Evolutionary conservation across 2,888 invertebrate genomes (phyloP).

Genomic region (Diarsia rubi): DNA sequence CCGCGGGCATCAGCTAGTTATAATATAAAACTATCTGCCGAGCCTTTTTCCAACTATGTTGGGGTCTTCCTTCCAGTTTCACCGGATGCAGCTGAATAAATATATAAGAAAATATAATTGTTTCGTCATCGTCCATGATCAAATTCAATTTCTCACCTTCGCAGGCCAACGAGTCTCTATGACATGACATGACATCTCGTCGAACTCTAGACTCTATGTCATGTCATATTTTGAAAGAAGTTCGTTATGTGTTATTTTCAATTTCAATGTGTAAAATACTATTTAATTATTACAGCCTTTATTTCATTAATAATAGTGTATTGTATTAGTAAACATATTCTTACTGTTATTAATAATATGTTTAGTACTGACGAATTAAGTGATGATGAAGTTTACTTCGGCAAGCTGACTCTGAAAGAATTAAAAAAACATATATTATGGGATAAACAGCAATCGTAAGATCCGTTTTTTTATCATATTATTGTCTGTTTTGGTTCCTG

Average conservation of each 20-base stretch:
- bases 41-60: too few species aligned
- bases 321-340: slow-evolving; percentile 53
- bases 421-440: slow-evolving; percentile 74
- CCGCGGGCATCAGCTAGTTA: too few species aligned
- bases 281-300: slow-evolving; percentile 56
- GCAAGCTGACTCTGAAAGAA: slow-evolving; percentile 80
- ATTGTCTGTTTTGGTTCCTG: neutral
- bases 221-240: slow-evolving; percentile 55
- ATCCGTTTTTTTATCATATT: slow-evolving; percentile 20
- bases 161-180: too few species aligned
- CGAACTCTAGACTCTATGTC: too few species aligned
- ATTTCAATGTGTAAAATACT: slow-evolving; percentile 58
- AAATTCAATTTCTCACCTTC: too few species aligned
- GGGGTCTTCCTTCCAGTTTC: too few species aligned
- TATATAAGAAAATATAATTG: too few species aligned
- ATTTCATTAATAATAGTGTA: slow-evolving; percentile 53
- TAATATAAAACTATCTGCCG: too few species aligned
- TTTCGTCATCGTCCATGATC: too few species aligned
- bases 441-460: slow-evolving; percentile 73
- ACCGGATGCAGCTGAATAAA: too few species aligned
- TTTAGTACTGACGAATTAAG: slow-evolving; percentile 59
- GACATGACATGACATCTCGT: too few species aligned
- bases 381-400: slow-evolving; percentile 82
- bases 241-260: slow-evolving; percentile 63
- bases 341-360: slow-evolving; percentile 36